A percentile compares a stretch with the other conserved stretches of the same genome.
phyloP scores from a whole-genome alignment of 2,888 invertebrate genomes.

The Lasioglossum leucozonium region DNA sequence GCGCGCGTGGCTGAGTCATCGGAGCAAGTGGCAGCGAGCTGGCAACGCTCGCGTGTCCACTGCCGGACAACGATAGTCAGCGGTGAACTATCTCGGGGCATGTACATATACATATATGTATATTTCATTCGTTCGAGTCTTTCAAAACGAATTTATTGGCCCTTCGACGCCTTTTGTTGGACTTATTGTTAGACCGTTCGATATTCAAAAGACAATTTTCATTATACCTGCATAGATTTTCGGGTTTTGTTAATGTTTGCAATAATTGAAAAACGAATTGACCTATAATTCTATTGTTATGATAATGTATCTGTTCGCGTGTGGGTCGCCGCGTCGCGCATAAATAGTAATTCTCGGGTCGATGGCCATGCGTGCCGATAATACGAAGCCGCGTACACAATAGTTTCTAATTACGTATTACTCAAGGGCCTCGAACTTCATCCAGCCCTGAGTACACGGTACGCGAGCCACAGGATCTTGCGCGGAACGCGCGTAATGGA shows the following conservation, averaged over 20 bases:
- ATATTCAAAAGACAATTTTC: too few relatives aligned
- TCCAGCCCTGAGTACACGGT: constrained; percentile 59
- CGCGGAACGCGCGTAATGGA: constrained; percentile 73
- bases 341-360: constrained; percentile 17
- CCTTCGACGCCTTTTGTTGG: neutral
- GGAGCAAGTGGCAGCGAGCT: constrained; percentile 68
- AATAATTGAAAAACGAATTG: neutral
- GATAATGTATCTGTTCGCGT: neutral
- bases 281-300: neutral
- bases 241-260: neutral
- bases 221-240: too few relatives aligned
- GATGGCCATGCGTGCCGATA: constrained; percentile 31
- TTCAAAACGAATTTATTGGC: neutral
- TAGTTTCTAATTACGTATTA: constrained; percentile 61
- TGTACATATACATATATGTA: too few relatives aligned
- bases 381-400: constrained; percentile 37
- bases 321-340: neutral
- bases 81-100: neutral
- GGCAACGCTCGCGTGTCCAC: constrained; percentile 57
- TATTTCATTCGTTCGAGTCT: constrained; percentile 14
- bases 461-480: constrained; percentile 64
- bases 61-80: constrained; percentile 16
- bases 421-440: constrained; percentile 52
- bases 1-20: constrained; percentile 74
- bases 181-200: too few relatives aligned